These are phyloP conservation scores for Limnothrissa miodon DNA, from an alignment of 2,113 vertebrate species.

Conservation along the genomic window DNA sequence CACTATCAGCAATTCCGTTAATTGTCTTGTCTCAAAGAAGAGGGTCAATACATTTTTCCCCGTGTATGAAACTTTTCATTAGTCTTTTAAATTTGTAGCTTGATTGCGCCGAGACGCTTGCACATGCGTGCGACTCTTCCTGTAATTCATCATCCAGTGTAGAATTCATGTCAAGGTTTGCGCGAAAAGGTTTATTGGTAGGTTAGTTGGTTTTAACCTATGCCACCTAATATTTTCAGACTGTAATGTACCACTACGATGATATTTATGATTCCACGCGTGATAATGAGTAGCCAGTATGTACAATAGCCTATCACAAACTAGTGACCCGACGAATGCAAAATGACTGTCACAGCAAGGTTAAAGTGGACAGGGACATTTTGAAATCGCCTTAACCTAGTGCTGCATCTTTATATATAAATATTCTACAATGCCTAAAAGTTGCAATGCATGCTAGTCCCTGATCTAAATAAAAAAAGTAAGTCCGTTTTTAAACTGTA, in stretches of 20 bases:
- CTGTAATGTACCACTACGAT: background rate
- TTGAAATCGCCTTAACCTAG: background rate
- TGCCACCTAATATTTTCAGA: background rate
- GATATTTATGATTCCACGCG: background rate
- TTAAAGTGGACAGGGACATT: background rate
- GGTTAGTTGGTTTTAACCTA: background rate
- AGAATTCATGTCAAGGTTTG: background rate
- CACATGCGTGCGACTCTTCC: slow-evolving; percentile 14
- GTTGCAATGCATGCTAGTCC: background rate
- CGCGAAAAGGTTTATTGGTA: background rate
- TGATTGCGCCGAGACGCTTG: background rate
- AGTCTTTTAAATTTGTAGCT: background rate
- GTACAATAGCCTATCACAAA: background rate
- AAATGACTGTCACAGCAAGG: background rate
- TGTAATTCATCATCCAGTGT: background rate
- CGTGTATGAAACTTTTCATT: background rate
- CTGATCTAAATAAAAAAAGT: background rate
- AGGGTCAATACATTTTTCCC: background rate
- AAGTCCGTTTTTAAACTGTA: background rate
- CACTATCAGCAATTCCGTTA: slow-evolving; percentile 28
- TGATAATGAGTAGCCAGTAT: background rate
- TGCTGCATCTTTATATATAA: no score
- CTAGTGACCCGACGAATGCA: background rate
- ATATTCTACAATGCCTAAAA: background rate
- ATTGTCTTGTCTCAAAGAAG: slow-evolving; percentile 22